A percentile compares a stretch with the other conserved stretches of the same genome.
phyloP scores from a whole-genome alignment of 2,797 vertebrate genomes.

The Acipenser oxyrinchus region DNA sequence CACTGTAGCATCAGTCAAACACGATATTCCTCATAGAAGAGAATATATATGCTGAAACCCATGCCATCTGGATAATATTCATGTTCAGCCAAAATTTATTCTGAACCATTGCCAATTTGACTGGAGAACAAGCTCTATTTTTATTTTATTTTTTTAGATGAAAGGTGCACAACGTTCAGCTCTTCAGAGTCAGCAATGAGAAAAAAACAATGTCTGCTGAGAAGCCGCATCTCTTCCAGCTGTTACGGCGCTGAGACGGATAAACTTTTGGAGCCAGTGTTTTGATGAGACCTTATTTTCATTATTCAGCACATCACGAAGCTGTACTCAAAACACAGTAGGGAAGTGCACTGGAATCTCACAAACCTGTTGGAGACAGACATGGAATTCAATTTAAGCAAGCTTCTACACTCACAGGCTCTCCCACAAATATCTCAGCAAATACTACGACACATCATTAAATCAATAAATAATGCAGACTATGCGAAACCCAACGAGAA shows the following conservation, averaged over 20 bases:
- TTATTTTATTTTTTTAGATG: neutral
- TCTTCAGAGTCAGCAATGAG: neutral
- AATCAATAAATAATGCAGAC: neutral
- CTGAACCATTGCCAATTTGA: neutral
- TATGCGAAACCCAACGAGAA: neutral
- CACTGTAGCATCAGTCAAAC: neutral
- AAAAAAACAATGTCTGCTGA: neutral
- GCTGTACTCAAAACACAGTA: neutral
- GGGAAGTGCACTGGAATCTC: neutral
- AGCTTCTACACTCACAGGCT: neutral
- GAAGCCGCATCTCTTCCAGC: neutral
- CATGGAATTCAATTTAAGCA: constrained; percentile 1
- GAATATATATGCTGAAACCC: neutral
- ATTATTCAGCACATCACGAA: neutral
- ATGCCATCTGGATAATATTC: neutral
- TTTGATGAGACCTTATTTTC: neutral
- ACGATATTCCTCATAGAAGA: neutral
- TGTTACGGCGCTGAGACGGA: neutral
- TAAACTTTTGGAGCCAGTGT: neutral
- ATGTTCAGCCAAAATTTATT: neutral
- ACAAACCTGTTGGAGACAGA: neutral
- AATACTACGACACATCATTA: neutral
- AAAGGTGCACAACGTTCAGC: neutral
- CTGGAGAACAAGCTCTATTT: neutral
- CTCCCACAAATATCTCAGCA: neutral